These are phyloP conservation scores for Hypotaenidia philippensis DNA, from an alignment of 2,797 vertebrate genomes.

Conservation along the genomic window DNA sequence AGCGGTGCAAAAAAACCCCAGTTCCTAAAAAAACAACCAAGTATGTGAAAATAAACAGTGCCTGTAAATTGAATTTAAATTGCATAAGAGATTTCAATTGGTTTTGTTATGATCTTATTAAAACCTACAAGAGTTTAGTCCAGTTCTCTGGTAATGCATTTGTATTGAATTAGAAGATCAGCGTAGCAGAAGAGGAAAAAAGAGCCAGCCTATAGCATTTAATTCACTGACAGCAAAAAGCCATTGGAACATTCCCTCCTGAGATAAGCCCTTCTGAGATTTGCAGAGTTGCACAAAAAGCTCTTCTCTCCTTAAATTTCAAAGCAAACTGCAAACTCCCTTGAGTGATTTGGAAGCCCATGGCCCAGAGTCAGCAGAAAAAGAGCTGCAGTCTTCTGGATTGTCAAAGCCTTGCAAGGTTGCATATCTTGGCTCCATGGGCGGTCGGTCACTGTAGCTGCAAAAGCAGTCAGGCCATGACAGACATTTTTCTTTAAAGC, in stretches of 20 bases:
- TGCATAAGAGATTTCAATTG: conserved; percentile 60
- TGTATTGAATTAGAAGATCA: conserved; percentile 22
- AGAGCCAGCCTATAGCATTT: background rate
- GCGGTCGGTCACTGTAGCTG: background rate
- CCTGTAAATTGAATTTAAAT: conserved; percentile 74
- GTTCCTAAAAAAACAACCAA: conserved; percentile 64
- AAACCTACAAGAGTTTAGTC: background rate
- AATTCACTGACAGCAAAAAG: conserved; percentile 31
- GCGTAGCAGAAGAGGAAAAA: background rate
- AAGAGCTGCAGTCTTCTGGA: background rate
- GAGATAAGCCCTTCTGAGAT: conserved; percentile 17
- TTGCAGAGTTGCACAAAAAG: background rate
- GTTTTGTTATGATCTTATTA: conserved; percentile 48
- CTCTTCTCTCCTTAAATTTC: conserved; percentile 23
- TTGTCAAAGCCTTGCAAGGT: background rate
- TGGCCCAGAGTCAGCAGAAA: background rate
- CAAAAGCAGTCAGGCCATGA: background rate
- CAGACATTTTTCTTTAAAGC: background rate
- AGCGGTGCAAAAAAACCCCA: background rate
- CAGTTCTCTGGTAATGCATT: conserved; percentile 20
- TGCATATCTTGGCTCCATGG: background rate
- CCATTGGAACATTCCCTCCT: background rate
- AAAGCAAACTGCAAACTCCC: conserved; percentile 7
- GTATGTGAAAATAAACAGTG: conserved; percentile 71
- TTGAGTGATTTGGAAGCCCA: background rate